These are phyloP conservation scores for Phasia obesa DNA, from an alignment of 2,888 invertebrate genomes.

Conservation along the genomic window DNA sequence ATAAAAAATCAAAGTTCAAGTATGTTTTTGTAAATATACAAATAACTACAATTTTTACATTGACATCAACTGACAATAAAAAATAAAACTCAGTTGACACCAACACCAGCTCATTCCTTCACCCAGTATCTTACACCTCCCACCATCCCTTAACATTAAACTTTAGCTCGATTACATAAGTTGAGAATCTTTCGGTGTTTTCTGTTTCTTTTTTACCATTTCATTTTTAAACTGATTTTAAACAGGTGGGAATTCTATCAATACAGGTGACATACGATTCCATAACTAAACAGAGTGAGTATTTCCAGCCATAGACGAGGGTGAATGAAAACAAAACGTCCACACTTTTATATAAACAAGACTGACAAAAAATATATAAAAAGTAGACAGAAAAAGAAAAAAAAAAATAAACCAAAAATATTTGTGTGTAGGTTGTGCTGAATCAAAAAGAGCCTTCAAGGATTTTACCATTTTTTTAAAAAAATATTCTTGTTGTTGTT, in stretches of 20 bases:
- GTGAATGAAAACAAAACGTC: constrained; percentile 15
- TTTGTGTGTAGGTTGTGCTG: constrained; percentile 51
- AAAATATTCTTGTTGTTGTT: too few species aligned
- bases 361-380: background rate
- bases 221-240: constrained; percentile 38
- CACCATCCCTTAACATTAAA: background rate
- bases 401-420: constrained; percentile 35
- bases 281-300: constrained; percentile 29
- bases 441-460: constrained; percentile 69
- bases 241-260: constrained; percentile 63
- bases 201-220: constrained; percentile 21
- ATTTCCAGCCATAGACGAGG: constrained; percentile 32
- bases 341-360: background rate
- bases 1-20: constrained; percentile 40
- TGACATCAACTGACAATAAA: constrained; percentile 41
- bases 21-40: constrained; percentile 33
- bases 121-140: background rate
- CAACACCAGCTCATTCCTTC: background rate
- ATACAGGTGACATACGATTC: constrained; percentile 53
- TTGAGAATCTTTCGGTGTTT: constrained; percentile 31
- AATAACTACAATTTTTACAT: constrained; percentile 42
- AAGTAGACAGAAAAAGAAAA: background rate
- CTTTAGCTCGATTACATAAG: background rate
- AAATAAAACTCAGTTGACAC: constrained; percentile 11
- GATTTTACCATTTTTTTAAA: constrained; percentile 56